Evolutionary conservation across 2,113 vertebrate genomes (phyloP).

Genomic region (Merops nubicus): DNA sequence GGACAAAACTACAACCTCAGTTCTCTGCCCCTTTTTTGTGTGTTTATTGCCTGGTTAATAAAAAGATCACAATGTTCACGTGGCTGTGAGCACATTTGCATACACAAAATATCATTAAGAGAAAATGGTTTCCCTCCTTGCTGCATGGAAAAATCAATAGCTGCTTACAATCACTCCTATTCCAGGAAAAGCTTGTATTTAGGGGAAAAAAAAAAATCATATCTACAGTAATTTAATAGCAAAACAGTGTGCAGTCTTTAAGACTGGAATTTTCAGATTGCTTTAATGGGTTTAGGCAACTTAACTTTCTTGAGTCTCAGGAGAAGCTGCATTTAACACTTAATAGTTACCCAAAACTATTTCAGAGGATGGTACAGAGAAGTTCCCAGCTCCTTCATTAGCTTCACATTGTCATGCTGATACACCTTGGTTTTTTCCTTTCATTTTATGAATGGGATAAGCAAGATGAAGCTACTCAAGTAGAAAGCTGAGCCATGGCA

Average conservation of each 20-base stretch:
- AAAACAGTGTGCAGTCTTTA: neutral
- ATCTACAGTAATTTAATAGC: neutral
- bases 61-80: neutral
- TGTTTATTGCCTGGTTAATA: neutral
- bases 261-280: neutral
- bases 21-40: neutral
- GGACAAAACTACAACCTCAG: neutral
- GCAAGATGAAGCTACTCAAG: neutral
- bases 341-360: neutral
- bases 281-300: neutral
- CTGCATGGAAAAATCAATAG: neutral
- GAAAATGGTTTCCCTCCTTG: neutral
- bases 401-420: rapidly evolving
- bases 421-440: neutral
- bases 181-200: neutral
- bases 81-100: neutral
- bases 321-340: neutral
- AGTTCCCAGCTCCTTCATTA: neutral
- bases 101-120: neutral
- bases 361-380: neutral
- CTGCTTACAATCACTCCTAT: neutral
- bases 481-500: neutral
- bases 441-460: neutral
- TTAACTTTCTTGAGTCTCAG: neutral
- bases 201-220: neutral